Evolutionary conservation across 2,113 vertebrate genomes (phyloP).

Genomic region (Corvus moneduloides): DNA sequence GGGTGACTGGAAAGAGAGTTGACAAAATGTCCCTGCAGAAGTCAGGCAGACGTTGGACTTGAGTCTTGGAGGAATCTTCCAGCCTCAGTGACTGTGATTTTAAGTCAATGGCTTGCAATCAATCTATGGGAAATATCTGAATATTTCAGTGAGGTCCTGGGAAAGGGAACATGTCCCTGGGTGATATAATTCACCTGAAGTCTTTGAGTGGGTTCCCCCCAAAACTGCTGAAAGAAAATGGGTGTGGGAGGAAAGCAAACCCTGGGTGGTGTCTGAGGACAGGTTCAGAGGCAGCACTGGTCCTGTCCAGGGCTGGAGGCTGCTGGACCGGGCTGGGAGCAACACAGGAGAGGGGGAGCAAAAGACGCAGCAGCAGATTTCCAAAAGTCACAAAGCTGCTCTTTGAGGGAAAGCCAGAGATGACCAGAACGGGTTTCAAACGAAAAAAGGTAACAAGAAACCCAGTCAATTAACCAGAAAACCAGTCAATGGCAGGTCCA

Average conservation of each 20-base stretch:
- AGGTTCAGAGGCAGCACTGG: rapidly evolving
- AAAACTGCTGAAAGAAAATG: background rate
- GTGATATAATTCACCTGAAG: rapidly evolving
- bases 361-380: background rate
- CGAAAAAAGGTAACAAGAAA: background rate
- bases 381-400: background rate
- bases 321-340: background rate
- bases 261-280: rapidly evolving
- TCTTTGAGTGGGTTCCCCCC: background rate
- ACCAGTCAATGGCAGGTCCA: background rate
- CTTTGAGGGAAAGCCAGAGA: background rate
- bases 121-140: rapidly evolving
- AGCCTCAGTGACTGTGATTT: background rate
- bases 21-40: background rate
- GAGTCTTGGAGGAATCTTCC: too few relatives aligned
- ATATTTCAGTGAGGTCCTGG: background rate
- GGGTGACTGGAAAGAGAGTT: rapidly evolving
- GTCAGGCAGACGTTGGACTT: rapidly evolving
- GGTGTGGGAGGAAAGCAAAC: too few relatives aligned
- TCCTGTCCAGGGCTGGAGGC: background rate
- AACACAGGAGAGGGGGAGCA: rapidly evolving
- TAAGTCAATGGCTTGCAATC: background rate
- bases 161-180: rapidly evolving
- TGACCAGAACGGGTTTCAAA: background rate
- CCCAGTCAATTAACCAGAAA: background rate